These are phyloP conservation scores for Polydrusus tereticollis DNA, from an alignment of 2,888 invertebrate species.

Conservation along the genomic window DNA sequence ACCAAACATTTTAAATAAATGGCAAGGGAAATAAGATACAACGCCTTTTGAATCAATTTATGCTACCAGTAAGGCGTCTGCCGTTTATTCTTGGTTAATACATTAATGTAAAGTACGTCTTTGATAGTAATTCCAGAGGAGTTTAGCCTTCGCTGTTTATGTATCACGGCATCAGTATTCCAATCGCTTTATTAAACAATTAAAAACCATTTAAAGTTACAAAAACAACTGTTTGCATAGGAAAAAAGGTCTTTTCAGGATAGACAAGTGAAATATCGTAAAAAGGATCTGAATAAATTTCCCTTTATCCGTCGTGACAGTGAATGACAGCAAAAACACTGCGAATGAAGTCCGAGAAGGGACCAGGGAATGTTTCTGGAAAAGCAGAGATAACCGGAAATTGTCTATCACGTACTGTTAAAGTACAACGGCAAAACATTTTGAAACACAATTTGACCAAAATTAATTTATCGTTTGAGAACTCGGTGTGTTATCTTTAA, in stretches of 20 bases:
- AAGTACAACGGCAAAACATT: not conserved
- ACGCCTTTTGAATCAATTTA: not conserved
- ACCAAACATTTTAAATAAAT: conserved; percentile 32
- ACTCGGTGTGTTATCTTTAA: too few relatives aligned
- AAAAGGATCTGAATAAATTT: conserved; percentile 9
- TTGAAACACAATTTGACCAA: not conserved
- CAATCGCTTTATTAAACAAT: not conserved
- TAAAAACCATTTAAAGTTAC: not conserved
- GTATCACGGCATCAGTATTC: too few relatives aligned
- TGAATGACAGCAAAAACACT: not conserved
- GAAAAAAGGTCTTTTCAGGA: not conserved
- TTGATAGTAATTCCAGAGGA: too few relatives aligned
- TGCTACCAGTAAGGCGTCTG: too few relatives aligned
- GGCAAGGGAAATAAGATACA: conserved; percentile 20
- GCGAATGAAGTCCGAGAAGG: not conserved
- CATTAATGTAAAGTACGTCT: too few relatives aligned
- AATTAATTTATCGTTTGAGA: too few relatives aligned
- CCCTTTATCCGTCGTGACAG: conserved; percentile 7
- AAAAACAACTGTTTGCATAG: not conserved
- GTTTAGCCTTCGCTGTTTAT: too few relatives aligned
- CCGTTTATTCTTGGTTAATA: too few relatives aligned
- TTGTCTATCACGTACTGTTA: not conserved
- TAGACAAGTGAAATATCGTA: not conserved
- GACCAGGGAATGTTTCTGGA: not conserved
- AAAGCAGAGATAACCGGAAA: not conserved